These are phyloP conservation scores for Xanthorhoe spadicearia DNA, from an alignment of 2,888 invertebrate species.

Conservation along the genomic window DNA sequence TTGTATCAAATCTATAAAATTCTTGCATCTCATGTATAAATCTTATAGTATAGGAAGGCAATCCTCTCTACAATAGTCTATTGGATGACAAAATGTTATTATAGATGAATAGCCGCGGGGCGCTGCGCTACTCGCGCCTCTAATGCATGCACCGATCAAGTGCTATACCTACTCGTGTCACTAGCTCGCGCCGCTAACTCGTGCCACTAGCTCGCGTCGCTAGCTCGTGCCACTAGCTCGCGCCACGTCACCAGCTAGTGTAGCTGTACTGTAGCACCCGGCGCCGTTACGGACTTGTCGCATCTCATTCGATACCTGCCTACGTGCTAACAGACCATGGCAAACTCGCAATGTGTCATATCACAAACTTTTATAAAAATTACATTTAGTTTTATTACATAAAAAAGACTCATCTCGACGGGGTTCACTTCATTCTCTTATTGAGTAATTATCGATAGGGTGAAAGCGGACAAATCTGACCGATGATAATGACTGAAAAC, in stretches of 20 bases:
- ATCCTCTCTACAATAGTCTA: conserved; percentile 41
- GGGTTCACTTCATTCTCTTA: not conserved
- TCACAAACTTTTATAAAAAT: conserved; percentile 32
- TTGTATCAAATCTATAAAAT: conserved; percentile 68
- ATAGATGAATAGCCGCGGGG: not conserved
- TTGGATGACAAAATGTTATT: conserved; percentile 27
- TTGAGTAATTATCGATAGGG: not conserved
- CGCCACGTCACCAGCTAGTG: too few species aligned
- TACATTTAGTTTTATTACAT: conserved; percentile 14
- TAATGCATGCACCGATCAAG: conserved; percentile 10
- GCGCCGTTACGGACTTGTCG: not conserved
- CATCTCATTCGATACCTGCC: not conserved
- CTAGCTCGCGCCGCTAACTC: not conserved
- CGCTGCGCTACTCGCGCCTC: conserved; percentile 3
- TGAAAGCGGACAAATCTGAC: not conserved
- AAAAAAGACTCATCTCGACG: conserved; percentile 8
- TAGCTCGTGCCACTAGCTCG: too few species aligned
- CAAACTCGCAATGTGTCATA: conserved; percentile 21
- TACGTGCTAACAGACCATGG: conserved; percentile 6
- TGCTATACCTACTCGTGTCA: not conserved
- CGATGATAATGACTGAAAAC: not conserved
- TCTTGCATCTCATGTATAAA: conserved; percentile 54
- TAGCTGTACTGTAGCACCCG: not conserved
- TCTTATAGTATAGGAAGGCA: conserved; percentile 57
- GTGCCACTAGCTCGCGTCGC: too few species aligned